Evolutionary conservation across 2,113 vertebrate species (phyloP).

Genomic region (Mastomys coucha): DNA sequence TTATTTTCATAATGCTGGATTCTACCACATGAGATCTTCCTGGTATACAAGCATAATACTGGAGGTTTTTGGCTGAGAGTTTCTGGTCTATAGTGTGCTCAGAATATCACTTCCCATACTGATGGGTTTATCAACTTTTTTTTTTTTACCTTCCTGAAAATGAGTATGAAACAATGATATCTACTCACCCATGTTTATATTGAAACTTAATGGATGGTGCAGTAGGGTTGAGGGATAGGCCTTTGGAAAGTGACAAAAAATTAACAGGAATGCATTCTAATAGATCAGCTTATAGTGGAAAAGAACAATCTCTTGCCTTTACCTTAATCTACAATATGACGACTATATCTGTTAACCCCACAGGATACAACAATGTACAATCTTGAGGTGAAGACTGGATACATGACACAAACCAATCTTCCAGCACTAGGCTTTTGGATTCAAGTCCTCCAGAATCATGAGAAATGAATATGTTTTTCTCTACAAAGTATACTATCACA

Average conservation of each 20-base stretch:
- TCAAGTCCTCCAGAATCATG: no score
- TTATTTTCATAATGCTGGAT: not conserved
- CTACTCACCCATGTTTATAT: not conserved
- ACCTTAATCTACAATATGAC: fast-evolving
- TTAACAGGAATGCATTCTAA: not conserved
- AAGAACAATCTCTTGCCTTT: not conserved
- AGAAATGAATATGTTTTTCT: not conserved
- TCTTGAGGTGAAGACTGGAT: not conserved
- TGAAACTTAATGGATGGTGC: not conserved
- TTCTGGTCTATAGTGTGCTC: not conserved
- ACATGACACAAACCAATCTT: not conserved
- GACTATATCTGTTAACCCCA: not conserved
- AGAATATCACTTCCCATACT: not conserved
- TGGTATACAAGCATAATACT: not conserved
- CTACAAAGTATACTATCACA: not conserved
- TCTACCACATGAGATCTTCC: not conserved
- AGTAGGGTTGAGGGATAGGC: not conserved
- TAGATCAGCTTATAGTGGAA: not conserved
- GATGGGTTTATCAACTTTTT: not conserved
- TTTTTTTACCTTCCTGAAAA: not conserved
- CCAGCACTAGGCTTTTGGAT: not conserved
- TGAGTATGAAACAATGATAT: not conserved
- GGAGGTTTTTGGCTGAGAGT: not conserved
- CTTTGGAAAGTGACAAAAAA: not conserved
- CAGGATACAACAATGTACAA: not conserved